Percentiles rank a stretch among this genome's conserved stretches.
These are phyloP conservation scores for Sympetrum striolatum DNA, from an alignment of 2,888 invertebrate genomes.

Conservation along the genomic window DNA sequence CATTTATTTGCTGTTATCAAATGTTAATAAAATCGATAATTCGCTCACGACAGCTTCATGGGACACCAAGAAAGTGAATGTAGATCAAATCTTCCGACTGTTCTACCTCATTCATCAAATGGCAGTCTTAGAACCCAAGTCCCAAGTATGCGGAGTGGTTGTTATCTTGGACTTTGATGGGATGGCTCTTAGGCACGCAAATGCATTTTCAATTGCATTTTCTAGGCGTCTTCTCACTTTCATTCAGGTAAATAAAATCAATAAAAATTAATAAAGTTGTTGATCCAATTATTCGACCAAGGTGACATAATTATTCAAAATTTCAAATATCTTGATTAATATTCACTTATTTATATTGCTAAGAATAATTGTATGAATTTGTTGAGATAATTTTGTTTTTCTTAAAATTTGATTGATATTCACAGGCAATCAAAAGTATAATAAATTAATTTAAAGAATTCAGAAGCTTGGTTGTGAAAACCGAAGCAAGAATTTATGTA, in stretches of 20 bases:
- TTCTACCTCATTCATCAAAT: slow-evolving; percentile 82
- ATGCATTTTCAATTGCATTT: slow-evolving; percentile 75
- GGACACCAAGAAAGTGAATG: slow-evolving; percentile 75
- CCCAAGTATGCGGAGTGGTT: slow-evolving; percentile 74
- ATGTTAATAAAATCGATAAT: not conserved
- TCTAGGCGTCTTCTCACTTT: slow-evolving; percentile 78
- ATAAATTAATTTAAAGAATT: no score
- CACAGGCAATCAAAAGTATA: no score
- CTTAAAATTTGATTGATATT: no score
- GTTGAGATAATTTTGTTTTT: no score
- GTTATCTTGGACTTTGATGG: slow-evolving; percentile 85
- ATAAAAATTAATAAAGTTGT: not conserved
- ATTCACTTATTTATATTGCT: not conserved
- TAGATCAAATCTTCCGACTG: slow-evolving; percentile 79
- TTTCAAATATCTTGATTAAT: not conserved
- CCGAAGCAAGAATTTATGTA: no score
- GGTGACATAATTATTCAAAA: no score
- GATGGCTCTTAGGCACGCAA: slow-evolving; percentile 75
- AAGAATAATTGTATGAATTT: not conserved
- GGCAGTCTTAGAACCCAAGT: slow-evolving; percentile 75
- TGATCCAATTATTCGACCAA: not conserved
- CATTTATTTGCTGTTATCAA: not conserved
- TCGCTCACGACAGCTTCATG: slow-evolving; percentile 65
- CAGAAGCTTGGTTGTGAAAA: no score
- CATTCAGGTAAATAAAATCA: slow-evolving; percentile 65